Evolutionary conservation across 2,888 invertebrate species (phyloP), one percentile per base, ranked within the genome.

Genomic region (Tachina fera): DNA sequence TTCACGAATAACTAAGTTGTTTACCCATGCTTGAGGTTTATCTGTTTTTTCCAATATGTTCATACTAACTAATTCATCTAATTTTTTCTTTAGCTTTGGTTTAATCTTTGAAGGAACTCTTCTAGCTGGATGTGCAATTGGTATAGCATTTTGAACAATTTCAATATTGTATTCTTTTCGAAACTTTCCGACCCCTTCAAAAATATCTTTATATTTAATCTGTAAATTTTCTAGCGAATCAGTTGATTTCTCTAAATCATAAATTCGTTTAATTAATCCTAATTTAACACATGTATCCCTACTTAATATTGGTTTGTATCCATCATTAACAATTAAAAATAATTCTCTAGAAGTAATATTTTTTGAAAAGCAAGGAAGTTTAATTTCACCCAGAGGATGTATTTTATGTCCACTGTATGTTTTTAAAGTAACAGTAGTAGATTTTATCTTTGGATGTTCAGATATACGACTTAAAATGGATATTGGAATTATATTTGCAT

Each of bases 401-500:
- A 45, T 45, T 45, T 45, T 45, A 45, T 45, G 45, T 45, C 45
- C 45, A 45, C 45, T 45, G 13, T 45, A 45, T 11, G 45, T 45
- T 45, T 45, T 45, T 45, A 45, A 11, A 45, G 9, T 45, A 45
- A 45, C 4, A 45, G 9, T 45, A 45, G 45, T 45, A 45, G 1
- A 45, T 45, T 45, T 45, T 45, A 45, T 10, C 9, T 45, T 45
- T 45, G 45, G 45, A 45, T 45, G 11, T 45, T 56, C 19, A 56
- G 6, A 19, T 56, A 56, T 56, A 19, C 10, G 10, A 19, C 19
- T 19, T 16, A 22, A 56, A 56, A 19, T 56, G 9, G 56, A 56
- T 56, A 56, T 56, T 22, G 56, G 22, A 56, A 56, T 56, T 56
- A 56, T 56, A 56, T 56, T 56, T 56, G 56, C 56, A 56, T 56